Evolutionary conservation across 2,113 vertebrate genomes (phyloP), one percentile per base, ranked within the genome.

Genomic region (Plectropomus leopardus): DNA sequence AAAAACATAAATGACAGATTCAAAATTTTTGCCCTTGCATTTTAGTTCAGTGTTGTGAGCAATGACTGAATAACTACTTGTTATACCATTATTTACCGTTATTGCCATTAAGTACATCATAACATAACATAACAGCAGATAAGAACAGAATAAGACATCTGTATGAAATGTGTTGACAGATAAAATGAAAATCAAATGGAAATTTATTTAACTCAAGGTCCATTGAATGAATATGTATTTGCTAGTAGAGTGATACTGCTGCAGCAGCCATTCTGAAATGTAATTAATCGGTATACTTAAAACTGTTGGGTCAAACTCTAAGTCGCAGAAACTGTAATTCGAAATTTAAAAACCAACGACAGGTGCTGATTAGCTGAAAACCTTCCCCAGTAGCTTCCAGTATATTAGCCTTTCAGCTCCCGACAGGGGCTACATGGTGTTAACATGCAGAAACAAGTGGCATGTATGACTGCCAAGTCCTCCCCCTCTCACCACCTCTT

Each of bases 391-490:
- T 54, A 65, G 48, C 19, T 89, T 69, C 40, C 28, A 23, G 66
- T n/a, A 21, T 60, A 74, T 88, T 63, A 80, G 78, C 72, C 67
- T 78, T 76, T 82, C 30, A 44, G 44, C 24, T 75, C 74, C 80
- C 44, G 63, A 90, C 87, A 89, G 79, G 80, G 73, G 73, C 84
- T 71, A 92, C 91, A 90, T 53, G 80, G 73, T 86, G 92, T 89
- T 87, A 93, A 90, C 89, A 93, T 71, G 74, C 87, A 73, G 89
- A 73, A 92, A 93, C 88, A 92, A 92, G 91, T 92, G 89, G 88
- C 87, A 85, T 69, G 83, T 72, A 83, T 63, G 78, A 28, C 85
- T 93, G 92, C 93, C 92, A 93, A 91, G 86, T 72, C 45, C n/a
- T 6, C 19, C 58, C 9, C 17, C n/a, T 47, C 2, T 9, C 58